Evolutionary conservation across 2,113 vertebrate species (phyloP), one percentile per base, ranked within the genome.

Genomic region (Marmota monax): DNA sequence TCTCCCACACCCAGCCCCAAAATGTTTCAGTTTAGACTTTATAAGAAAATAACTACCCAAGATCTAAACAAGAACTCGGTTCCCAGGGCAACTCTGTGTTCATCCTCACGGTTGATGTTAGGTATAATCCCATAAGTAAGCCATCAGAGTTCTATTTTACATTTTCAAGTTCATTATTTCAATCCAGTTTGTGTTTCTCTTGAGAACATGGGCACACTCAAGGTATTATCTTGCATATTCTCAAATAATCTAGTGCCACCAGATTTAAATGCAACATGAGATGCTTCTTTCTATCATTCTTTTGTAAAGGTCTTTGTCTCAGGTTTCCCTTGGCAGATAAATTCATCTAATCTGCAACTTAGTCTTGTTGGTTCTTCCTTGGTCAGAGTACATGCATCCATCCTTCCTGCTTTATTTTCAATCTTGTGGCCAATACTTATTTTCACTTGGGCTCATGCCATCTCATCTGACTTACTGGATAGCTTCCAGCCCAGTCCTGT

Each of bases 161-260:
- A 89, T 73, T 51, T 48, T 92, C 32, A 86, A 48, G n/a, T 37
- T 85, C 89, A 32, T 42, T 37, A n/a, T 78, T 84, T 94, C 67
- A 67, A 76, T 58, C 9, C 61, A 42, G 3, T 61, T 13, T 72
- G n/a, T 56, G 74, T 63, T 93, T 96, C 63, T 11, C 74, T 74
- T 74, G 34, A 84, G 63, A 78, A 76, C 48, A 2, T 63, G 32
- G 23, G 74, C 11, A 58, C 2, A 84, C 77, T 67, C 42, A 91
- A 84, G 27, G 17, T 45, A 63, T 42, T 83, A 65, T 84, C 80
- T 90, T 84, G 16, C 45, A 72, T 53, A 76, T 79, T 65, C 37
- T 20, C 13, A 61, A 45, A 77, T 20, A 85, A 32, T 25, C 39
- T 51, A 80, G 42, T 45, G 14, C 48, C 11, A 56, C 11, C 51